Percentiles rank a stretch among this genome's conserved stretches.
Evolutionary conservation across 2,113 vertebrate species (phyloP).

Genomic region (Ellobius talpinus): DNA sequence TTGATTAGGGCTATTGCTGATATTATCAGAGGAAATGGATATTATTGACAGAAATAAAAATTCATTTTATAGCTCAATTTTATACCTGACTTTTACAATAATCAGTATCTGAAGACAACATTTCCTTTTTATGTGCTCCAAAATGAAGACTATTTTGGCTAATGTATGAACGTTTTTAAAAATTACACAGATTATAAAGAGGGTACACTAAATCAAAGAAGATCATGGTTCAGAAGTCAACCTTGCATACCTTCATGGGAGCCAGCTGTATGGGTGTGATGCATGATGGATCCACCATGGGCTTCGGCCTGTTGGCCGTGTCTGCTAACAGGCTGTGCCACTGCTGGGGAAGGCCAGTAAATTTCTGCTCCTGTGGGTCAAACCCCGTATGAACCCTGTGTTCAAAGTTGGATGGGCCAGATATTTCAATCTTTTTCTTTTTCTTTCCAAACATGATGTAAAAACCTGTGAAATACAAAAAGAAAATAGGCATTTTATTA

Average conservation of each 20-base stretch:
- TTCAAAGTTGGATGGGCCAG: slow-evolving; percentile 99
- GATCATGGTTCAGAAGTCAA: neutral
- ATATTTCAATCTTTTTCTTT: slow-evolving; percentile 99
- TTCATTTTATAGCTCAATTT: slow-evolving; percentile 2
- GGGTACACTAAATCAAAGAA: neutral
- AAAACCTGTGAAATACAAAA: slow-evolving; percentile 86
- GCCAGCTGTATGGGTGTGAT: slow-evolving; percentile 99
- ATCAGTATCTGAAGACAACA: neutral
- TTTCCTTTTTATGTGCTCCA: neutral
- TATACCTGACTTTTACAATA: neutral
- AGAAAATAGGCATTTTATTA: slow-evolving; percentile 56
- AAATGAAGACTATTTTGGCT: neutral
- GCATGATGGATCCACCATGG: slow-evolving; percentile 99
- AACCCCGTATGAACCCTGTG: slow-evolving; percentile 99
- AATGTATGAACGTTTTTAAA: neutral
- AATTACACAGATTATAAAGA: neutral
- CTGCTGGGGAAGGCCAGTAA: slow-evolving; percentile 97
- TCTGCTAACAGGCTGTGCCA: slow-evolving; percentile 99
- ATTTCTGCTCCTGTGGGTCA: slow-evolving; percentile 97
- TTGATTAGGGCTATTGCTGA: neutral
- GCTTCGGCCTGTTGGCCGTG: slow-evolving; percentile 97
- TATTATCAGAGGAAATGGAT: neutral
- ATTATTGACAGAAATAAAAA: neutral
- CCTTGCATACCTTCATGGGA: slow-evolving; percentile 96
- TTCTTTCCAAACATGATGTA: slow-evolving; percentile 99